Evolutionary conservation across 2,113 vertebrate genomes (phyloP).

Genomic region (Sialia sialis): DNA sequence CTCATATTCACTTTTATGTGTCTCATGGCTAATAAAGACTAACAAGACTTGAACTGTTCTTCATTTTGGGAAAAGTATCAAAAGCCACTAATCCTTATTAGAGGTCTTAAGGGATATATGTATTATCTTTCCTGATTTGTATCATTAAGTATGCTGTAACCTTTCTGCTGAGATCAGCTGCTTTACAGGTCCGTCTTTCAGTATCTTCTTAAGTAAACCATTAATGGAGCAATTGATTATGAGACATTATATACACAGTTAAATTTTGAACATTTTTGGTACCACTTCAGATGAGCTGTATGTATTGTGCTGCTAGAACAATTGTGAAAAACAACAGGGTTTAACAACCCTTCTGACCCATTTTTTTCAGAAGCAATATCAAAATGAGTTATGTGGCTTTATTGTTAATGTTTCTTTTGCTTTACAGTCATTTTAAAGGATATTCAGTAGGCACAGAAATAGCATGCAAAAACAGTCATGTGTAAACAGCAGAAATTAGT

Average conservation of each 20-base stretch:
- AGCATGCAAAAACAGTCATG: background rate
- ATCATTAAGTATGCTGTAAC: background rate
- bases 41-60: background rate
- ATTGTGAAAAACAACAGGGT: background rate
- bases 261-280: background rate
- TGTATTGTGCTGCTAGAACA: background rate
- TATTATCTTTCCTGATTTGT: background rate
- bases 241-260: background rate
- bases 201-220: background rate
- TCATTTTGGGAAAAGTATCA: background rate
- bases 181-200: background rate
- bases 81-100: conserved; percentile 27
- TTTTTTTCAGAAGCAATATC: background rate
- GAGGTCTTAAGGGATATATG: conserved; percentile 8
- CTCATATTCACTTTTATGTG: background rate
- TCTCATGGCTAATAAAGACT: background rate
- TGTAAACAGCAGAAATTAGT: background rate
- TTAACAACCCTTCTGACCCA: background rate
- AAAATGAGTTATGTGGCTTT: background rate
- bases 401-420: background rate
- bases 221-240: background rate
- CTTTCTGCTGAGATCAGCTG: background rate
- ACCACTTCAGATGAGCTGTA: background rate
- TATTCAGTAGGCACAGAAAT: background rate
- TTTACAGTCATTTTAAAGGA: background rate